These are phyloP conservation scores for Agrotis clavis DNA, from an alignment of 2,888 invertebrate species.

Conservation along the genomic window DNA sequence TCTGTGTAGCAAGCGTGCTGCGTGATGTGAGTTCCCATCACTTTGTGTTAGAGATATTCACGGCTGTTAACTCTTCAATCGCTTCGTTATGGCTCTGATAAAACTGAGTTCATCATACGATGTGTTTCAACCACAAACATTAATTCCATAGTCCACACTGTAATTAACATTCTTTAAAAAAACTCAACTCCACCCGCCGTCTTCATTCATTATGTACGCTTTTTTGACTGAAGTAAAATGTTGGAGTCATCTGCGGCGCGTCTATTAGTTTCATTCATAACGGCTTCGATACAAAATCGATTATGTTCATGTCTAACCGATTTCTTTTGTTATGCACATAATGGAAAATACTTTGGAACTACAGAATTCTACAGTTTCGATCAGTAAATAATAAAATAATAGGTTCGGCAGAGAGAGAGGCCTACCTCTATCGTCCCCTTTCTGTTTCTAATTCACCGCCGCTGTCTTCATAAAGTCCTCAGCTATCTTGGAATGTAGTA, in stretches of 20 bases:
- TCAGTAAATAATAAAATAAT: not conserved
- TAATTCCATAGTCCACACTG: slow-evolving; percentile 5
- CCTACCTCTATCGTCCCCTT: not conserved
- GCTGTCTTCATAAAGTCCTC: not conserved
- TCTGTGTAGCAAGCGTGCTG: too few relatives aligned
- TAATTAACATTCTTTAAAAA: slow-evolving; percentile 39
- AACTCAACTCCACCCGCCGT: slow-evolving; percentile 5
- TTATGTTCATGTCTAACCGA: slow-evolving; percentile 41
- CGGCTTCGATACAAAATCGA: slow-evolving; percentile 39
- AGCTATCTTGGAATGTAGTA: not conserved
- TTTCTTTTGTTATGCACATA: slow-evolving; percentile 33
- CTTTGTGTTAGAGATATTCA: not conserved
- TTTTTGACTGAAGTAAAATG: slow-evolving; percentile 35
- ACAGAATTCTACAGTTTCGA: not conserved
- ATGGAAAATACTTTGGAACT: slow-evolving; percentile 13
- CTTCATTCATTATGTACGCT: slow-evolving; percentile 38
- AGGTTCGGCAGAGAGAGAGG: too few relatives aligned
- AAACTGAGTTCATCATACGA: not conserved
- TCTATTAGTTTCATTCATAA: slow-evolving; percentile 38
- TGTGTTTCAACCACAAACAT: slow-evolving; percentile 4
- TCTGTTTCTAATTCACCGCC: not conserved
- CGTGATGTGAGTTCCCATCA: not conserved
- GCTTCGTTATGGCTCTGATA: slow-evolving; percentile 8
- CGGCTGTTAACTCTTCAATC: slow-evolving; percentile 5
- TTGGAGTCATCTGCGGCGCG: slow-evolving; percentile 39